Conservation (phyloP, 2,113 vertebrate genomes). For the Carollia perspicillata region DNA sequence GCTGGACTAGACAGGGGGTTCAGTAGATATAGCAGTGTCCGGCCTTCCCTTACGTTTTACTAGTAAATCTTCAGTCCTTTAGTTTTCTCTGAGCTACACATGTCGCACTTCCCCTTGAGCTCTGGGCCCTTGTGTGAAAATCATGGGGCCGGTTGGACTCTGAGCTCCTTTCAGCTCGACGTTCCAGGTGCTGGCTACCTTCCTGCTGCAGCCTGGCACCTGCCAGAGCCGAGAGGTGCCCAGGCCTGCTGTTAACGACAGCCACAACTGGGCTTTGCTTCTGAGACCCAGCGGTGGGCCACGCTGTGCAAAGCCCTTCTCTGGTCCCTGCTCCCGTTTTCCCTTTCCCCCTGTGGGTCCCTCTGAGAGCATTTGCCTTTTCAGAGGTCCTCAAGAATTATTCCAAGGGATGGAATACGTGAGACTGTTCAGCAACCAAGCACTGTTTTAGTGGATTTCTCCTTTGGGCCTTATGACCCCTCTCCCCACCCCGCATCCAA, state of each 20-base stretch:
- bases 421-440: not conserved
- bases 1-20: not conserved
- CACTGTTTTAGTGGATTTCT: not conserved
- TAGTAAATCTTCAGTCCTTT: not conserved
- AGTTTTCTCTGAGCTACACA: not conserved
- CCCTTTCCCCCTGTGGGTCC: not conserved
- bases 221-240: not conserved
- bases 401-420: not conserved
- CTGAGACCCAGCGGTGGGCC: not conserved
- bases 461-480: not conserved
- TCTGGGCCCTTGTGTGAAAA: not conserved
- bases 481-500: not conserved
- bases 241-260: not conserved
- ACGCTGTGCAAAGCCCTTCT: not conserved
- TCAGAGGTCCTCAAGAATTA: not conserved
- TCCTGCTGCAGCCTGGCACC: not conserved
- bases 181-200: not conserved
- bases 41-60: not conserved
- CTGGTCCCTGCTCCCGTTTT: no score
- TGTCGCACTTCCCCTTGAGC: not conserved
- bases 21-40: not conserved
- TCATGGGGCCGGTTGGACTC: not conserved
- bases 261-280: not conserved
- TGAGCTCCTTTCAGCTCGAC: not conserved
- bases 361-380: not conserved